Evolutionary conservation across 1,140 invertebrate species (phyloP).

Genomic region (Bombus pascuorum): DNA sequence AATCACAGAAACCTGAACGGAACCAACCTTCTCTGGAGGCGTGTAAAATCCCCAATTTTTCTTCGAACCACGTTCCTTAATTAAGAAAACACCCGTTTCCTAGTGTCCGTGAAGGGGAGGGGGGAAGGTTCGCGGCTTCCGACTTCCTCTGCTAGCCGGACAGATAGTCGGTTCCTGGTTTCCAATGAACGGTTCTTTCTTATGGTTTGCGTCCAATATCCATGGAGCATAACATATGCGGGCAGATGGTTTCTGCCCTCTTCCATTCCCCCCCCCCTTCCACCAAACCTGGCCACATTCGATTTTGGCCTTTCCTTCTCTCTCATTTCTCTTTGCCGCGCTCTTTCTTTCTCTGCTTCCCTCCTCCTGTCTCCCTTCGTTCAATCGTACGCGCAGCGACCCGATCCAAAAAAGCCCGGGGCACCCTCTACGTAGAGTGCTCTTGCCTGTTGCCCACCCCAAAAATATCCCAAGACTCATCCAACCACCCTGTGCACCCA

Average conservation of each 20-base stretch:
- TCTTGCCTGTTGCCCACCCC: constrained; percentile 69
- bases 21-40: neutral
- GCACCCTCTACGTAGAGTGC: constrained; percentile 70
- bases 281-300: constrained; percentile 41
- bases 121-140: constrained; percentile 57
- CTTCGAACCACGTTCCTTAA: constrained; percentile 56
- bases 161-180: constrained; percentile 66
- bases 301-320: constrained; percentile 42
- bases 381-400: constrained; percentile 59
- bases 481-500: constrained; percentile 65
- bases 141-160: constrained; percentile 64
- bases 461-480: constrained; percentile 68
- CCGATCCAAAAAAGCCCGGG: constrained; percentile 70
- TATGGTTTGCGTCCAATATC: constrained; percentile 64
- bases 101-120: neutral
- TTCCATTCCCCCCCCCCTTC: constrained; percentile 39
- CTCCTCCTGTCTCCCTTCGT: constrained; percentile 48
- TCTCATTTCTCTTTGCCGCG: constrained; percentile 1
- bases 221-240: constrained; percentile 75
- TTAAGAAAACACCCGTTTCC: constrained; percentile 70
- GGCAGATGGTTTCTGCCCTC: constrained; percentile 76
- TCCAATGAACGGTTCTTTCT: constrained; percentile 68
- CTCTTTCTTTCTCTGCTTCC: constrained; percentile 26
- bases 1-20: neutral
- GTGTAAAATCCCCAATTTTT: constrained; percentile 48